Evolutionary conservation across 2,113 vertebrate genomes (phyloP).

Genomic region (Peromyscus californicus): DNA sequence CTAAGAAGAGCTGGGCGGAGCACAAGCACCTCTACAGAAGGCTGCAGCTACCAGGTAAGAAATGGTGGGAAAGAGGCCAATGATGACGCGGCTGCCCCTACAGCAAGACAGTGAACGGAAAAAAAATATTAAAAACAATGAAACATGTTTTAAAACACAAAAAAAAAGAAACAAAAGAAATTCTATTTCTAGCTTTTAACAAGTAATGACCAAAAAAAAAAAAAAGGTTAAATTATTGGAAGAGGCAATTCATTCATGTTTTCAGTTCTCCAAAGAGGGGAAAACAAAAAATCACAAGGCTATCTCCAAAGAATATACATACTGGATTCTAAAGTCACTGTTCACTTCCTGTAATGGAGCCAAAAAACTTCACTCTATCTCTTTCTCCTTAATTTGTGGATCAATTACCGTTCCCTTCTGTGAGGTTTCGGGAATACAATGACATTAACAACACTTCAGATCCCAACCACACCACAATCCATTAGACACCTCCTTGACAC

Average conservation of each 20-base stretch:
- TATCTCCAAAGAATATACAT: constrained; percentile 40
- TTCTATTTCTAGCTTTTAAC: constrained; percentile 16
- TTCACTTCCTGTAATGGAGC: constrained; percentile 36
- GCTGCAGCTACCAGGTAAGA: not conserved
- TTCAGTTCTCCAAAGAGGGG: constrained; percentile 16
- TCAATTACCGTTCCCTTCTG: constrained; percentile 70
- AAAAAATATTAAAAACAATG: not conserved
- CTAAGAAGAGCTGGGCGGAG: not conserved
- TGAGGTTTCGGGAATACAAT: constrained; percentile 46
- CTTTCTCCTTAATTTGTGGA: constrained; percentile 67
- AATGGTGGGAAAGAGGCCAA: not conserved
- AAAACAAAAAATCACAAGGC: not conserved
- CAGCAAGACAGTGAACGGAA: not conserved
- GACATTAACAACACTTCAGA: constrained; percentile 57
- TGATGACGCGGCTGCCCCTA: not conserved
- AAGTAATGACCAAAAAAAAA: not conserved
- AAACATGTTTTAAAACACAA: not conserved
- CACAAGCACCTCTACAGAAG: not conserved
- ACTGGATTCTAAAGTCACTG: constrained; percentile 57
- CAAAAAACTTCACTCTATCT: constrained; percentile 42
- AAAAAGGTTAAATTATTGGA: not conserved
- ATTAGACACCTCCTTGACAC: constrained; percentile 59
- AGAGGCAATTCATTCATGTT: constrained; percentile 37
- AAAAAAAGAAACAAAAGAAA: not conserved
- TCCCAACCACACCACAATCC: not conserved